Percentiles rank a stretch among this genome's conserved stretches.
Evolutionary conservation across 2,888 invertebrate genomes (phyloP).

Genomic region (Tipula vernalis): DNA sequence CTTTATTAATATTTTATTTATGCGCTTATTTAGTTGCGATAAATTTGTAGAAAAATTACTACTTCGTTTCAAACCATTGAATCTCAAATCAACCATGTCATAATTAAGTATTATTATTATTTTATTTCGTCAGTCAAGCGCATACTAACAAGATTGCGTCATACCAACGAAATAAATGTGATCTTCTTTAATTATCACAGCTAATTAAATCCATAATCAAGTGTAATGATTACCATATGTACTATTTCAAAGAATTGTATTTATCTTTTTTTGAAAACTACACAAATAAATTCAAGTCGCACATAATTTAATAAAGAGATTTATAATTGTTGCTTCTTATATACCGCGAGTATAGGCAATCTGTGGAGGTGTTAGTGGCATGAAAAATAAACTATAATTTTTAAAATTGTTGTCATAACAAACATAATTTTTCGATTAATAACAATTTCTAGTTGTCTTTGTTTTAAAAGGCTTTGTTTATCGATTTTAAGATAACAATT

Average conservation of each 20-base stretch:
- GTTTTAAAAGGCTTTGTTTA: neutral
- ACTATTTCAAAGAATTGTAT: neutral
- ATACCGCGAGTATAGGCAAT: neutral
- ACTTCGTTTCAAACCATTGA: neutral
- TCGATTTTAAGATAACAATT: neutral
- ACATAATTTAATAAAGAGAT: neutral
- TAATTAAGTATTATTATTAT: neutral
- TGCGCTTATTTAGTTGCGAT: neutral
- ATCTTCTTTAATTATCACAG: neutral
- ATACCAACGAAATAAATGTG: neutral
- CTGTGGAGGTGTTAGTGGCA: neutral
- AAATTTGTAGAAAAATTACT: neutral
- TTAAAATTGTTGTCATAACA: neutral
- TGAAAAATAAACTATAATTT: neutral
- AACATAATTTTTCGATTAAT: neutral
- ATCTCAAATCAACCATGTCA: neutral
- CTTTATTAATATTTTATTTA: neutral
- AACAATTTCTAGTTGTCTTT: neutral
- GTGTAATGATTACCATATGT: neutral
- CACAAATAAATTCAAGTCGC: neutral
- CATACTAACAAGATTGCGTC: neutral
- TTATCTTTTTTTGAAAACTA: neutral
- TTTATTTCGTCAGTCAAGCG: neutral
- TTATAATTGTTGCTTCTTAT: neutral
- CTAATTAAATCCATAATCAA: neutral